Evolutionary conservation across 2,888 invertebrate genomes (phyloP).

Genomic region (Branchellion lobata): DNA sequence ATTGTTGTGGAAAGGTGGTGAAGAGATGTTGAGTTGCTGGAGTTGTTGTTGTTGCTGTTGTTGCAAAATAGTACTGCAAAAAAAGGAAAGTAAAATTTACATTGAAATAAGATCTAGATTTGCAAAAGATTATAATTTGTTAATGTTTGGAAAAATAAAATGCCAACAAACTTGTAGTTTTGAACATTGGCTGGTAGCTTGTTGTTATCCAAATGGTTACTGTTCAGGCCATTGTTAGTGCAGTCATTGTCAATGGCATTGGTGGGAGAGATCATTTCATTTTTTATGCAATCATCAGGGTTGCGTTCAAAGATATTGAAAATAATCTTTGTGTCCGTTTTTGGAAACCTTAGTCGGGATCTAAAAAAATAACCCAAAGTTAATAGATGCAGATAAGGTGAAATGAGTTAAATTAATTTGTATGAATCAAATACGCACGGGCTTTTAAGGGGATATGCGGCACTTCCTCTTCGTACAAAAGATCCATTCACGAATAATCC

Average conservation of each 20-base stretch:
- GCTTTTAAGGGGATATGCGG: constrained; percentile 31
- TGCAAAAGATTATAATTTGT: background rate
- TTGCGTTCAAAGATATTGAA: constrained; percentile 12
- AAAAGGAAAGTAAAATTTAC: background rate
- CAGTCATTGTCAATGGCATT: background rate
- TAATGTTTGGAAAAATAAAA: no score
- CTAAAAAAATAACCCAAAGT: constrained; percentile 10
- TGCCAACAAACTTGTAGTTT: background rate
- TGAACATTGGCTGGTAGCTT: background rate
- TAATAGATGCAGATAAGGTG: background rate
- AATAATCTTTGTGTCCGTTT: constrained; percentile 34
- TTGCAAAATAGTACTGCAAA: background rate
- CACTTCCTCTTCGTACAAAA: constrained; percentile 39
- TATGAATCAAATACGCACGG: constrained; percentile 20
- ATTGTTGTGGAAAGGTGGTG: background rate
- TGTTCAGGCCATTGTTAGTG: background rate
- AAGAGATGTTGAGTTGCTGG: constrained; percentile 2
- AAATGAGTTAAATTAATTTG: background rate
- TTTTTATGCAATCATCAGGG: background rate
- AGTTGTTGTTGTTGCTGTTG: constrained; percentile 10
- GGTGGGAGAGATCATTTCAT: background rate
- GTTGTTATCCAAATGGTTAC: background rate
- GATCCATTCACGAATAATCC: constrained; percentile 39
- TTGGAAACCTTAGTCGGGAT: constrained; percentile 35
- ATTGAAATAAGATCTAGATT: background rate